Base-by-base conservation (phyloP, 2,113 vertebrate species). In the Stigmatopora nigra region DNA sequence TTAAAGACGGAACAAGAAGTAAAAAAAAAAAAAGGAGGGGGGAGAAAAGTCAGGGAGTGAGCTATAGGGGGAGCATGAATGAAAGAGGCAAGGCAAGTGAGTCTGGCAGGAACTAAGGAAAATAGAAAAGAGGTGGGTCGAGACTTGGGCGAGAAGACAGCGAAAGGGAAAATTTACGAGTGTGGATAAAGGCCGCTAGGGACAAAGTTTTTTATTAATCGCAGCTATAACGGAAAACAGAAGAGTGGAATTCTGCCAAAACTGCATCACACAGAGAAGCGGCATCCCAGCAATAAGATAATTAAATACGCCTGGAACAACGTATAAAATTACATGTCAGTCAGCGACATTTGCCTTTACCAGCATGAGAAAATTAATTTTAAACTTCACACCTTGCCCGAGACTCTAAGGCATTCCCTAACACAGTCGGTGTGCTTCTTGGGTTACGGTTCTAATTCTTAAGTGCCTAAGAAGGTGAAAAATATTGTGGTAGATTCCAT, bases 1-100 rank as follows among this genome's bases (percentile, higher is more conserved):
- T 82, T 79, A 82, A 86, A 85, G 84, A 80, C 78, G 71, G 69
- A 78, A 79, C 59, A 53, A 66, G 73, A 41, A 22, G 65, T 72
- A 60, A 44, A 69, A 73, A 65, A 60, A 44, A 69, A 73, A 65
- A 46, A 66, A 64, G 53, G 59, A 75, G 67, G 62, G 61, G 75
- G 64, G 68, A 72, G 70, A 70, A 78, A 71, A 76, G 64, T 60
- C 64, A 73, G 67, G 73, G 72, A 82, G 77, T 57, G 77, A 79
- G 72, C 80, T 76, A 76, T 78, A 77, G 5, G 20, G 20, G 56
- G 65, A 65, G 61, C 67, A 70, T 51, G 65, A 65, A 47, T 45
- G 51, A 44, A 55, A 66, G 77, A 63, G 72, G 51, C 47, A 15
- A 63, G 59, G 64, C 57, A 20, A 65, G 70, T n/a, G 69, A 68